Base-by-base conservation (phyloP, 2,797 vertebrate species). In the Bucorvus abyssinicus region DNA sequence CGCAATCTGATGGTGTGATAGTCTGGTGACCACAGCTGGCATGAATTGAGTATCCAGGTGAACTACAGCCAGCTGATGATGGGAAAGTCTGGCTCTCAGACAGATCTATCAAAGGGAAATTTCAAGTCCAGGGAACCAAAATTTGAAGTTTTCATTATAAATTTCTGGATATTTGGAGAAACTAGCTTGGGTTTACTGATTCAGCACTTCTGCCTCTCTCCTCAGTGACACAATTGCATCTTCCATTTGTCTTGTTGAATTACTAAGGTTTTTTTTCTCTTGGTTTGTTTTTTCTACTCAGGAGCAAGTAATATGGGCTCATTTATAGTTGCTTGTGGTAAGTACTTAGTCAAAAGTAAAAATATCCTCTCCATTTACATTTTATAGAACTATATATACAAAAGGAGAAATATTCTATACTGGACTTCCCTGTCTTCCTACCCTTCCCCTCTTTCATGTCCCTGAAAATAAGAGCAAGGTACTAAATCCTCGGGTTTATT, bases 381-480 rank as follows among this genome's bases (percentile, higher is more conserved):
- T 94, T 77, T 57, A 64, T 18, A 50, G 18, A 85, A 42, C 5
- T 89, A 64, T 7, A 38, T 14, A 12, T 32, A 40, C 7, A 50
- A 73, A 60, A 50, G 10, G 4, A 65, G 1, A 87, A 49, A 47
- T 34, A 50, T 50, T 38, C 34, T 79, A 2, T 56, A 23, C 4
- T 15, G 13, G 30, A 69, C 7, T 82, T 75, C 7, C 8, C 16
- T 45, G 38, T 36, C n/a, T 68, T 75, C 14, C 16, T 61, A 42
- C 8, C 6, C 7, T 78, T 88, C 50, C 10, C 18, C 4, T 2
- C 5, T 70, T 83, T 68, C 32, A 45, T 17, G 40, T 38, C 9
- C 3, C 40, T 71, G 69, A 84, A 93, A 94, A 74, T 83, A 80
- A 81, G 18, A 90, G 5, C 20, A 89, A 90, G 10, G 17, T 78